Evolutionary conservation across 2,888 invertebrate genomes (phyloP).

Genomic region (Psylliodes chrysocephalus): DNA sequence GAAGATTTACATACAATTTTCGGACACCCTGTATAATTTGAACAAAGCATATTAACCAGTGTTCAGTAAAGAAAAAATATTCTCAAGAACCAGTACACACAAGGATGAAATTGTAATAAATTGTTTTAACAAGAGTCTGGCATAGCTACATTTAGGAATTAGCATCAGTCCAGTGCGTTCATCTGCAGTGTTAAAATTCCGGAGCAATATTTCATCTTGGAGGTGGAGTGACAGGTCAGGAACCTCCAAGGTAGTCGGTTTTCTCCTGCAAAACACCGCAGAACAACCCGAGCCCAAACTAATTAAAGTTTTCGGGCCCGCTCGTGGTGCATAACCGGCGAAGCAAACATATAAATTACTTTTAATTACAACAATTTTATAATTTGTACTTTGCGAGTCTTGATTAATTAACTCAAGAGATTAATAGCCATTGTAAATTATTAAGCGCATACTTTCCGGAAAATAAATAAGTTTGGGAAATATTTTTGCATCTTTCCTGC

Average conservation of each 20-base stretch:
- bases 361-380: conserved; percentile 65
- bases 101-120: too few relatives aligned
- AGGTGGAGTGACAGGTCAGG: conserved; percentile 39
- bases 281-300: conserved; percentile 41
- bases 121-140: too few relatives aligned
- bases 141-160: background rate
- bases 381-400: conserved; percentile 63
- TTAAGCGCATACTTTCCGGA: conserved; percentile 57
- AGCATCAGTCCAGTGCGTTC: background rate
- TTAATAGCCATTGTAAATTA: conserved; percentile 62
- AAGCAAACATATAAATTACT: conserved; percentile 63
- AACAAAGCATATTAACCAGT: too few relatives aligned
- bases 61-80: too few relatives aligned
- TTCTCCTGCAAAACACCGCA: conserved; percentile 43
- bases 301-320: conserved; percentile 49
- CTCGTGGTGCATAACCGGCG: conserved; percentile 62
- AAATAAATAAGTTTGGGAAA: conserved; percentile 45
- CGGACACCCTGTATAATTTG: too few relatives aligned
- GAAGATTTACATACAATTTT: too few relatives aligned
- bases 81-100: too few relatives aligned
- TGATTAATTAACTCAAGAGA: conserved; percentile 63
- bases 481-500: too few relatives aligned
- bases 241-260: conserved; percentile 40
- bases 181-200: background rate
- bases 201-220: conserved; percentile 32